Evolutionary conservation across 1,140 invertebrate species (phyloP).

Genomic region (Bombus consobrinus): DNA sequence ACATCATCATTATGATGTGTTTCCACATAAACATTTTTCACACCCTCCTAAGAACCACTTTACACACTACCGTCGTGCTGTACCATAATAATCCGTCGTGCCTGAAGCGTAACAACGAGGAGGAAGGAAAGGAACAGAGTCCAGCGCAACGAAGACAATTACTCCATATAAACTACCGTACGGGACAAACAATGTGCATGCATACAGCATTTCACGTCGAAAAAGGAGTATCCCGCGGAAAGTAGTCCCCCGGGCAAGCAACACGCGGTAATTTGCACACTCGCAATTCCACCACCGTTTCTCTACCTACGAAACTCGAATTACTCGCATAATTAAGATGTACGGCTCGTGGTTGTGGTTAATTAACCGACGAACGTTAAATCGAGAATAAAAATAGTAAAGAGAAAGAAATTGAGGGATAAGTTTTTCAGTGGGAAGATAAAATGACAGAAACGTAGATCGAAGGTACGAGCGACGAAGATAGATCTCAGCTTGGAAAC

Average conservation of each 20-base stretch:
- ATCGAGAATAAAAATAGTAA: not conserved
- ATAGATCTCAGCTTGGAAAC: not conserved
- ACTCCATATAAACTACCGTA: not conserved
- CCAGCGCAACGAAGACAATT: not conserved
- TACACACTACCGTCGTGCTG: not conserved
- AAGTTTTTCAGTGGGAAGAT: no score
- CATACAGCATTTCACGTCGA: not conserved
- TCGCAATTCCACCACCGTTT: not conserved
- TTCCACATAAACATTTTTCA: not conserved
- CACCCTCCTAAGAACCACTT: not conserved
- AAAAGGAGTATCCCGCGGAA: not conserved
- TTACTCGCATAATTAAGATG: slow-evolving; percentile 26
- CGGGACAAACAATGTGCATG: not conserved
- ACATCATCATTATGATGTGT: not conserved
- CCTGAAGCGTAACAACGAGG: not conserved
- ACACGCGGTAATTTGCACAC: slow-evolving; percentile 5
- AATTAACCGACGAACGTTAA: slow-evolving; percentile 6
- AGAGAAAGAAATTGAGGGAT: no score
- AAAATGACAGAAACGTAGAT: not conserved
- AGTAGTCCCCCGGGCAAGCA: no score
- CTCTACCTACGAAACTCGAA: not conserved
- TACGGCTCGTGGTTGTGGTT: not conserved
- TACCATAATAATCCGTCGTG: not conserved
- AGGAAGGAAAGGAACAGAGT: not conserved
- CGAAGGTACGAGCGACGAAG: not conserved